Conservation (phyloP, 2,797 vertebrate genomes). For the Cichlasoma orientale region DNA sequence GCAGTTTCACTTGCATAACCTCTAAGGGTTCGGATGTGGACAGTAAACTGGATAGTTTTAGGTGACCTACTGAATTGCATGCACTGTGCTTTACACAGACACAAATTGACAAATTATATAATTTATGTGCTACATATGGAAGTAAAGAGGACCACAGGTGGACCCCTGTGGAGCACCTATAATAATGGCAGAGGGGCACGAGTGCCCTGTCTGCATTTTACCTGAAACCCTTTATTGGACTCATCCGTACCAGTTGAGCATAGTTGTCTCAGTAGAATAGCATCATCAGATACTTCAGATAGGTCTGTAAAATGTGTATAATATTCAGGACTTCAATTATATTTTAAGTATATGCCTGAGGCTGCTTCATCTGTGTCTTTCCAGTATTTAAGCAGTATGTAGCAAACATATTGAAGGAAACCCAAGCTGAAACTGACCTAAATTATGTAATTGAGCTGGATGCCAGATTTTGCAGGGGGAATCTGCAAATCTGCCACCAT, state of each 20-base stretch:
- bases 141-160: background rate
- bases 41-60: background rate
- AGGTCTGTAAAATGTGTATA: background rate
- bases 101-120: no score
- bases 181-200: background rate
- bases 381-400: background rate
- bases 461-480: conserved; percentile 27
- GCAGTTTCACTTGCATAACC: background rate
- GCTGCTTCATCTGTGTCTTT: background rate
- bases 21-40: background rate
- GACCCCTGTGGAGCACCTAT: background rate
- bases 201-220: background rate
- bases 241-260: background rate
- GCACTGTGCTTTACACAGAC: background rate
- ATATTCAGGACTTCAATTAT: background rate
- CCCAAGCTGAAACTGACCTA: background rate
- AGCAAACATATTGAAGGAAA: background rate
- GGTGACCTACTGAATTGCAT: background rate
- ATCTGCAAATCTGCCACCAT: conserved; percentile 25
- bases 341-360: background rate
- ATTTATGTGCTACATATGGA: background rate
- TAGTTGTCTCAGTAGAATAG: background rate
- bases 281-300: background rate
- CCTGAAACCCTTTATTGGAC: background rate
- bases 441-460: conserved; percentile 20